These are phyloP conservation scores for Penaeus vannamei DNA, from an alignment of 1,140 invertebrate genomes.

Conservation along the genomic window DNA sequence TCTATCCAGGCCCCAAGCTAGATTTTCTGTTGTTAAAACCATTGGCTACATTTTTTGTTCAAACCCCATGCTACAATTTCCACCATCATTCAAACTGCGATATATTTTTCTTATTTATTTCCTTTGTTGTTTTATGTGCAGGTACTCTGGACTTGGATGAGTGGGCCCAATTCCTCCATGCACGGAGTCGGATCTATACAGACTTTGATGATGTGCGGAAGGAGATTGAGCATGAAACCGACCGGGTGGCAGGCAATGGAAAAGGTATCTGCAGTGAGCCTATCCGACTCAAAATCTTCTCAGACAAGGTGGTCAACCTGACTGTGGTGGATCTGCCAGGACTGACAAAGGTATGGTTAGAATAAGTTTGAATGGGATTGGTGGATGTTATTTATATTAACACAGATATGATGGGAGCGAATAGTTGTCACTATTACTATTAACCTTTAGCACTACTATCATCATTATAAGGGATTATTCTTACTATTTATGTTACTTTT, in stretches of 20 bases:
- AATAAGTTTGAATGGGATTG: too few species aligned
- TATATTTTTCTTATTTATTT: neutral
- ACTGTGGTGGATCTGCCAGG: slow-evolving; percentile 98
- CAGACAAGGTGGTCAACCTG: slow-evolving; percentile 93
- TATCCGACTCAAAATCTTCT: slow-evolving; percentile 96
- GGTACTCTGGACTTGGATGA: slow-evolving; percentile 90
- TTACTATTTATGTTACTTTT: too few species aligned
- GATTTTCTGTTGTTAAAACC: too few species aligned
- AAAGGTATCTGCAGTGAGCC: slow-evolving; percentile 97
- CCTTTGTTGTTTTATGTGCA: slow-evolving; percentile 69
- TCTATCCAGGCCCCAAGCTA: too few species aligned
- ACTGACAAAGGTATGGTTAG: slow-evolving; percentile 88
- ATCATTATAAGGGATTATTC: too few species aligned
- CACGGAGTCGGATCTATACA: slow-evolving; percentile 89
- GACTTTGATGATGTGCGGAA: slow-evolving; percentile 92
- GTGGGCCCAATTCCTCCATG: slow-evolving; percentile 97
- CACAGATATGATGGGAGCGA: too few species aligned
- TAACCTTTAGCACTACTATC: too few species aligned
- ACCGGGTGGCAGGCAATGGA: slow-evolving; percentile 92
- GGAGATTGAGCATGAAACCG: slow-evolving; percentile 96
- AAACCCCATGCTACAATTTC: too few species aligned
- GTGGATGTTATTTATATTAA: too few species aligned
- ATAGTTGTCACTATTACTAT: too few species aligned
- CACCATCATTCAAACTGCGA: too few species aligned
- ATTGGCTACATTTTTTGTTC: too few species aligned